A percentile compares a stretch with the other conserved stretches of the same genome.
These are phyloP conservation scores for Pseudoatta argentina DNA, from an alignment of 1,140 invertebrate genomes.

Conservation along the genomic window DNA sequence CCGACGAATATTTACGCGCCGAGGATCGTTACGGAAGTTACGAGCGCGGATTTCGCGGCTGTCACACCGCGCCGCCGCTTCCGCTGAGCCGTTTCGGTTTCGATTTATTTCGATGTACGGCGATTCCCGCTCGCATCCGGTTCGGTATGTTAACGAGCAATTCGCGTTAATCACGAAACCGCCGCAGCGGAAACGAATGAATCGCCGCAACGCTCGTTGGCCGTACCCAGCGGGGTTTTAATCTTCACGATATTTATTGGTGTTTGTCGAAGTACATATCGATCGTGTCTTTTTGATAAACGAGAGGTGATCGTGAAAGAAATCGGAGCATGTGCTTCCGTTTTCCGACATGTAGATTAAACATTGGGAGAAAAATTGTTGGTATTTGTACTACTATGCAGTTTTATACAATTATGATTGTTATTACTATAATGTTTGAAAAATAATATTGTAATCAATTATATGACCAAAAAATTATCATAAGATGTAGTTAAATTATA, in stretches of 20 bases:
- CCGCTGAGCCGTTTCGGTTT: background rate
- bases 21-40: conserved; percentile 52
- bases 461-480: too few relatives aligned
- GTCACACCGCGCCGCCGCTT: background rate
- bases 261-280: background rate
- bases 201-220: background rate
- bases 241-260: conserved; percentile 16
- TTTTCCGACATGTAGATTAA: too few relatives aligned
- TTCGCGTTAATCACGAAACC: conserved; percentile 26
- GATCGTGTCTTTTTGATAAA: background rate
- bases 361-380: too few relatives aligned
- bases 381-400: too few relatives aligned
- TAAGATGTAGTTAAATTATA: too few relatives aligned
- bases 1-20: conserved; percentile 49
- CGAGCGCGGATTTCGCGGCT: conserved; percentile 46
- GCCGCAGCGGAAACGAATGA: background rate
- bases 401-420: too few relatives aligned
- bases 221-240: background rate
- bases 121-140: background rate
- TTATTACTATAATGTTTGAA: too few relatives aligned
- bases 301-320: background rate
- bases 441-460: too few relatives aligned
- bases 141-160: conserved; percentile 32
- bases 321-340: too few relatives aligned
- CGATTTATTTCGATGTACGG: conserved; percentile 48